Percentiles rank a stretch among this genome's conserved stretches.
Evolutionary conservation across 2,797 vertebrate species (phyloP).

Genomic region (Nyctalus aviator): DNA sequence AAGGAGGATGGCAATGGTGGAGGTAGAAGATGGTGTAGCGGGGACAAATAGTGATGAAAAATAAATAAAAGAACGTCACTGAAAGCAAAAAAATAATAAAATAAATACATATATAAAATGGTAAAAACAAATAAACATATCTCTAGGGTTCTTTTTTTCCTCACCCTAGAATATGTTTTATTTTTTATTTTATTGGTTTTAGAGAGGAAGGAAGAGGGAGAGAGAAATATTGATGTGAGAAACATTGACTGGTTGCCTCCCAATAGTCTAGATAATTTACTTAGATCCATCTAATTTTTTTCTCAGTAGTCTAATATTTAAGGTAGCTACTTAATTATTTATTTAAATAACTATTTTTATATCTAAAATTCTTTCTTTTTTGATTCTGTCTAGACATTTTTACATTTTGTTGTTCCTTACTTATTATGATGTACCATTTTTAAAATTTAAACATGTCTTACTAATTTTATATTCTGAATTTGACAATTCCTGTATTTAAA

Average conservation of each 20-base stretch:
- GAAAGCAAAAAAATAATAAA: background rate
- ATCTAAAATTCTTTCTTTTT: constrained; percentile 12
- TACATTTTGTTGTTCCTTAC: background rate
- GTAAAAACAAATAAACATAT: background rate
- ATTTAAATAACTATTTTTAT: background rate
- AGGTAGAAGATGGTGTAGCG: background rate
- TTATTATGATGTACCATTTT: constrained; percentile 8
- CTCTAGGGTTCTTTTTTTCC: background rate
- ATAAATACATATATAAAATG: background rate
- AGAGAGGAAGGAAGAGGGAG: too few relatives aligned
- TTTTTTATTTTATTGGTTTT: background rate
- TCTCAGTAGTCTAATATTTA: background rate
- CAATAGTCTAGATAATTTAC: background rate
- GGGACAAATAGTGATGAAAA: background rate
- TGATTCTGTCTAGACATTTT: background rate
- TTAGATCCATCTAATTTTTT: background rate
- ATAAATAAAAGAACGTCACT: background rate
- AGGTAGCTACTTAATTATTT: background rate
- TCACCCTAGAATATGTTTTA: background rate
- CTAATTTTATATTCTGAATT: constrained; percentile 3
- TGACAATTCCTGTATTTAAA: background rate
- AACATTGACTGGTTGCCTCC: too few relatives aligned
- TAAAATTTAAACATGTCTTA: background rate
- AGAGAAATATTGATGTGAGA: too few relatives aligned
- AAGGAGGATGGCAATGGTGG: background rate